Percentiles rank a stretch among this genome's conserved stretches.
These are phyloP conservation scores for Platyscapa corneri DNA, from an alignment of 1,140 invertebrate species.

Conservation along the genomic window DNA sequence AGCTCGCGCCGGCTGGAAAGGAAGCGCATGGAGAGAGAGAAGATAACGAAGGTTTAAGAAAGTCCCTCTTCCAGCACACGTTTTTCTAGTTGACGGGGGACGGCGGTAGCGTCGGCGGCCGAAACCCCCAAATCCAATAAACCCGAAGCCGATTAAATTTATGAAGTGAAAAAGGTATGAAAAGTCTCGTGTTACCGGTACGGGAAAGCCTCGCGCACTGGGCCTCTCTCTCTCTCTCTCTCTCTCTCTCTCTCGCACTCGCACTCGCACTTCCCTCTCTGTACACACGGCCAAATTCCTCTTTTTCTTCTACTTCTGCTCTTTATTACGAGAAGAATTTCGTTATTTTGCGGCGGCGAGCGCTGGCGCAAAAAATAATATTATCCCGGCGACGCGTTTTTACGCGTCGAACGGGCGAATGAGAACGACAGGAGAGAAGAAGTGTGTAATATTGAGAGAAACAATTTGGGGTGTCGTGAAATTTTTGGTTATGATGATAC, in stretches of 20 bases:
- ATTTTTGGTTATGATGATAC: slow-evolving; percentile 15
- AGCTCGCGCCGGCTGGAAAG: slow-evolving; percentile 55
- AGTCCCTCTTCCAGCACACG: slow-evolving; percentile 25
- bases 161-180: slow-evolving; percentile 69
- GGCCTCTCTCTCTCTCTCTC: neutral
- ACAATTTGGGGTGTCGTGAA: slow-evolving; percentile 16
- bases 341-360: slow-evolving; percentile 32
- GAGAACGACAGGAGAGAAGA: neutral
- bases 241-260: too few species aligned
- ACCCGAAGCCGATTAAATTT: slow-evolving; percentile 71
- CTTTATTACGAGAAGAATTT: slow-evolving; percentile 51
- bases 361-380: slow-evolving; percentile 37
- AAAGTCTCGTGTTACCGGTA: slow-evolving; percentile 51
- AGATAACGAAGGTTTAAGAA: slow-evolving; percentile 37
- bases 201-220: slow-evolving; percentile 3
- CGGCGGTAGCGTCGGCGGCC: slow-evolving; percentile 28
- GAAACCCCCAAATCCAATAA: slow-evolving; percentile 69
- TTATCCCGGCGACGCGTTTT: neutral
- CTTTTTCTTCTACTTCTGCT: slow-evolving; percentile 8
- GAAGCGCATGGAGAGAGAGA: neutral
- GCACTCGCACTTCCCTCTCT: neutral
- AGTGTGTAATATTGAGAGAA: slow-evolving; percentile 3
- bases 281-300: neutral
- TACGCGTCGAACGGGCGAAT: neutral
- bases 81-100: slow-evolving; percentile 3